Conservation (phyloP, 1,140 invertebrate genomes). For the Streblospio benedicti region DNA sequence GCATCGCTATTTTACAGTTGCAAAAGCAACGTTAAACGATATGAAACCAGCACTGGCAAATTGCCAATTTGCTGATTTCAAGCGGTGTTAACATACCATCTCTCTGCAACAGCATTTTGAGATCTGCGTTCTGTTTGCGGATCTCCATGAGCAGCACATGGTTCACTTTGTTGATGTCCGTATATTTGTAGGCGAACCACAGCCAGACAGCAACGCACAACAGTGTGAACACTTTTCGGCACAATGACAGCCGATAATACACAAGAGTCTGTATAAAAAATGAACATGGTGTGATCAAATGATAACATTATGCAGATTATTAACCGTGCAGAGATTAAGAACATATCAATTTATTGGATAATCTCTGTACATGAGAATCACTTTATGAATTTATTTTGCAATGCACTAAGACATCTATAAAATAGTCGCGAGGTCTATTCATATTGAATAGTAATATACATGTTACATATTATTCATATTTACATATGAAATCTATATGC, state of each 20-base stretch:
- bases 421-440: not conserved
- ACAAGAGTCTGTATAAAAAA: not conserved
- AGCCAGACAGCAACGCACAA: conserved; percentile 28
- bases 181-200: conserved; percentile 31
- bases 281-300: not conserved
- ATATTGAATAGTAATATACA: not conserved
- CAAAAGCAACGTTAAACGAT: not conserved
- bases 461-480: not conserved
- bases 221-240: conserved; percentile 29
- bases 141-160: conserved; percentile 41
- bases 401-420: too few species aligned
- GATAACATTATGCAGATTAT: too few species aligned
- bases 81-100: too few species aligned
- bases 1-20: not conserved
- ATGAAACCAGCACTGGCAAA: not conserved
- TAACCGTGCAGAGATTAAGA: too few species aligned
- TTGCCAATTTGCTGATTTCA: too few species aligned
- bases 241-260: conserved; percentile 29
- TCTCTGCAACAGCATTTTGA: conserved; percentile 15
- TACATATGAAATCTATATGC: not conserved
- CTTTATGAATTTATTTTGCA: too few species aligned
- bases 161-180: conserved; percentile 41
- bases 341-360: too few species aligned
- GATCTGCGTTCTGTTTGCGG: conserved; percentile 35
- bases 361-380: too few species aligned